phyloP scores from a whole-genome alignment of 2,113 vertebrate genomes.

The Heptranchias perlo region DNA sequence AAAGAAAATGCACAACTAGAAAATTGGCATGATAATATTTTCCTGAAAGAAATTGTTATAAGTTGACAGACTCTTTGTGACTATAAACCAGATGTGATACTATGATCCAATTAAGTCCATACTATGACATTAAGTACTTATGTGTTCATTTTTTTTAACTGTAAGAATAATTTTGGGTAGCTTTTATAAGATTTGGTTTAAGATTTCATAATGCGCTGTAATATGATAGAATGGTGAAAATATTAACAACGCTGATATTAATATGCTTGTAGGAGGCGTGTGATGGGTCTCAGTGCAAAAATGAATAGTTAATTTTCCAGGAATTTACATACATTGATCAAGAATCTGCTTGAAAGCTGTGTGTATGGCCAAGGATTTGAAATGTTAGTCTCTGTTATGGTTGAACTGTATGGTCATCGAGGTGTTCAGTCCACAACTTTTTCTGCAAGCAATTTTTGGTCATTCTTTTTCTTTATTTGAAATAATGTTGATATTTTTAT shows the following conservation, averaged over 20 bases:
- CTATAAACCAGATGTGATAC: not conserved
- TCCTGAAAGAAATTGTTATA: not conserved
- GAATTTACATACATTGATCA: not conserved
- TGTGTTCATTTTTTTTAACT: not conserved
- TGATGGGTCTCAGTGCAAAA: not conserved
- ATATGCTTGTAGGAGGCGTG: not conserved
- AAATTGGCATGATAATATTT: not conserved
- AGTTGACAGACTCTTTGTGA: too few relatives aligned
- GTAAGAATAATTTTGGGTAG: not conserved
- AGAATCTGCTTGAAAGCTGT: not conserved
- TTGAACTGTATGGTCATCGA: not conserved
- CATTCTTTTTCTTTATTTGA: not conserved
- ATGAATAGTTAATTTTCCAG: constrained; percentile 5
- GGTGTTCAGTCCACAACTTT: not conserved
- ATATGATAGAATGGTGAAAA: not conserved
- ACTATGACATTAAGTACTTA: not conserved
- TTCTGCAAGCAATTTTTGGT: not conserved
- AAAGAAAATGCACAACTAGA: not conserved
- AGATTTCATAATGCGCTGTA: not conserved
- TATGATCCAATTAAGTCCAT: not conserved
- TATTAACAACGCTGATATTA: not conserved
- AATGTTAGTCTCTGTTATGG: not conserved
- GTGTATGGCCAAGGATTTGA: not conserved
- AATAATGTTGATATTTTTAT: not conserved
- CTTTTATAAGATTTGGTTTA: not conserved